phyloP scores from a whole-genome alignment of 2,888 invertebrate genomes.

The Drosophila falleni region DNA sequence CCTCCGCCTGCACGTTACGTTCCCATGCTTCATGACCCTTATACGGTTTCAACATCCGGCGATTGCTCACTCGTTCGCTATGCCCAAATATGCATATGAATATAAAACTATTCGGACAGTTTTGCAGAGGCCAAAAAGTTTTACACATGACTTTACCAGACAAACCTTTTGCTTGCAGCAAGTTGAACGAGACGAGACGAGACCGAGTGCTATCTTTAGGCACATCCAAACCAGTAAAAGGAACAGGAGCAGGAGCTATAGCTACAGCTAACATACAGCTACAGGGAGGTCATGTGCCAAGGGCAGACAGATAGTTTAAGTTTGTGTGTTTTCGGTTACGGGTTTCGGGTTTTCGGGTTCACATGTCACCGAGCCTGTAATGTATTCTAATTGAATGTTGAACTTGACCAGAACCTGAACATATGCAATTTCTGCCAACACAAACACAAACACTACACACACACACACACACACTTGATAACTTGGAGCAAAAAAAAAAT shows the following conservation, averaged over 20 bases:
- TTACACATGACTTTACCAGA: constrained; percentile 44
- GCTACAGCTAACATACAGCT: neutral
- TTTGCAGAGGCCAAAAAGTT: constrained; percentile 57
- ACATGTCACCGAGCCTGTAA: constrained; percentile 76
- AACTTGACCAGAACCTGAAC: constrained; percentile 67
- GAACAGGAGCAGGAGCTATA: neutral
- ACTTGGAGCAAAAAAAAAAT: neutral
- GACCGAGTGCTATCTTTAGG: constrained; percentile 34
- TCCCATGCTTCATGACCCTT: neutral
- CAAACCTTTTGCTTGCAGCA: constrained; percentile 24
- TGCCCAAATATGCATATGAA: constrained; percentile 76
- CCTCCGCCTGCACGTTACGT: neutral
- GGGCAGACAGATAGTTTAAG: constrained; percentile 48
- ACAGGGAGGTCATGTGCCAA: constrained; percentile 48
- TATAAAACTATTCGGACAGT: constrained; percentile 77
- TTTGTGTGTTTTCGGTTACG: constrained; percentile 24
- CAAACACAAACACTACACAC: constrained; percentile 1
- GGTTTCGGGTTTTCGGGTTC: constrained; percentile 30
- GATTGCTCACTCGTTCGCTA: constrained; percentile 60
- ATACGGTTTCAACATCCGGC: constrained; percentile 52
- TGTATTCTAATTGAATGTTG: constrained; percentile 81
- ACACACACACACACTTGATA: neutral
- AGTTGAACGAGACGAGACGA: neutral
- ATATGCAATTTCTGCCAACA: constrained; percentile 45
- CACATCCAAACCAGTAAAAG: constrained; percentile 5